Base-by-base conservation (phyloP, 2,797 vertebrate species). In the Dallia pectoralis region DNA sequence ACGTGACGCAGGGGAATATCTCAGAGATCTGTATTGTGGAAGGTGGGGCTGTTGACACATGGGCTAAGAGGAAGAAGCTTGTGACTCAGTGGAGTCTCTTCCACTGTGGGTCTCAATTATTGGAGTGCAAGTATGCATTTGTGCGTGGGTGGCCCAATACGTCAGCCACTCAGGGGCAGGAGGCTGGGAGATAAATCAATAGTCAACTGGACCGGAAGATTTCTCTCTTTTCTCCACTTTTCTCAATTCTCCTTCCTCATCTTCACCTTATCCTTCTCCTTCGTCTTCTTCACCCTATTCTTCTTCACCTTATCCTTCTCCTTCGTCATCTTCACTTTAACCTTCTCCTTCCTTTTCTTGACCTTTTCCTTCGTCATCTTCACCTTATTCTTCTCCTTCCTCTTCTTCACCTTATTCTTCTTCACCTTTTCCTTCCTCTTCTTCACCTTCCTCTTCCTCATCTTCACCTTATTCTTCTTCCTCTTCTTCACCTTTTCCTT, bases 81-180 rank as follows among this genome's bases (percentile, higher is more conserved):
- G 65, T 76, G 77, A 81, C 80, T 87, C 77, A 72, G 70, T 75
- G 71, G 72, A 73, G 77, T 64, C 74, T 75, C 78, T 76, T 65
- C 81, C 47, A 74, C 73, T 27, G 72, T 72, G 62, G 68, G 61
- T 73, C 77, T 87, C 87, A 88, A 89, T 90, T 89, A 89, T 73
- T 80, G 84, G 73, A 87, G 85, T 86, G 86, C 82, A 80, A 64
- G 77, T 87, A 88, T 88, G 88, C 68, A 88, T 87, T 91, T 90
- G 83, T 84, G 85, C 62, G 87, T 86, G 87, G 88, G 88, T 82
- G 81, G 69, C 77, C 84, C 82, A 80, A 79, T 86, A 88, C 85
- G 82, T 87, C 85, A 85, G 79, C 81, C 82, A 73, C 79, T 77
- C 63, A 32, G 69, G 81, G 78, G 72, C 74, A 71, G 44, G 14